These are phyloP conservation scores for Leptodactylus fuscus DNA, from an alignment of 2,113 vertebrate genomes.

Conservation along the genomic window DNA sequence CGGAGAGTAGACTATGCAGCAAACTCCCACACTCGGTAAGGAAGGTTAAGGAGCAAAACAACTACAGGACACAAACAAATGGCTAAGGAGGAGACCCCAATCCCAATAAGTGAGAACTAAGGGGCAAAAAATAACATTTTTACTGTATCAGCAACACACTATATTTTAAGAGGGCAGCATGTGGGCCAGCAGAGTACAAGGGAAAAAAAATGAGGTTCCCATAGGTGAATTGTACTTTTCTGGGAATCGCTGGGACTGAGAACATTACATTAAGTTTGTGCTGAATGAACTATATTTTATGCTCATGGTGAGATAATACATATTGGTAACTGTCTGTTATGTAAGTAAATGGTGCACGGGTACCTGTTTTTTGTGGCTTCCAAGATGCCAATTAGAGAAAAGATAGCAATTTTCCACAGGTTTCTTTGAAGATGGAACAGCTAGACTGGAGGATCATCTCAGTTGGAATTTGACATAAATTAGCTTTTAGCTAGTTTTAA, in stretches of 20 bases:
- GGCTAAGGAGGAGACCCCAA: too few relatives aligned
- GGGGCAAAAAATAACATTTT: too few relatives aligned
- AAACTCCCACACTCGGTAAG: too few relatives aligned
- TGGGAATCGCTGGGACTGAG: background rate
- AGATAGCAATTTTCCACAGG: slow-evolving; percentile 6
- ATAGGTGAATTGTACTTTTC: background rate
- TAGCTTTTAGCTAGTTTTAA: slow-evolving; percentile 43
- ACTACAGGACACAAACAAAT: too few relatives aligned
- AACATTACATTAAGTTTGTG: background rate
- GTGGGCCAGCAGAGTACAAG: background rate
- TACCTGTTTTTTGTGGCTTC: slow-evolving; percentile 17
- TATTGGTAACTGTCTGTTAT: background rate
- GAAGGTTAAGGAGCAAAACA: too few relatives aligned
- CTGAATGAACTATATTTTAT: background rate
- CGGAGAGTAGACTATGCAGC: too few relatives aligned
- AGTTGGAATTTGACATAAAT: slow-evolving; percentile 46
- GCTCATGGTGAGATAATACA: background rate
- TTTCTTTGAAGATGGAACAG: slow-evolving; percentile 37
- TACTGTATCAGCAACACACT: too few relatives aligned
- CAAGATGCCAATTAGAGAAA: slow-evolving; percentile 34
- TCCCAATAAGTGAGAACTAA: too few relatives aligned
- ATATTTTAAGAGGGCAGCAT: too few relatives aligned
- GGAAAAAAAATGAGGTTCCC: background rate
- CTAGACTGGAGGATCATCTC: slow-evolving; percentile 13
- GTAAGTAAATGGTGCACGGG: background rate